Conservation (phyloP, 2,113 vertebrate species). For the Ctenomys sociabilis region DNA sequence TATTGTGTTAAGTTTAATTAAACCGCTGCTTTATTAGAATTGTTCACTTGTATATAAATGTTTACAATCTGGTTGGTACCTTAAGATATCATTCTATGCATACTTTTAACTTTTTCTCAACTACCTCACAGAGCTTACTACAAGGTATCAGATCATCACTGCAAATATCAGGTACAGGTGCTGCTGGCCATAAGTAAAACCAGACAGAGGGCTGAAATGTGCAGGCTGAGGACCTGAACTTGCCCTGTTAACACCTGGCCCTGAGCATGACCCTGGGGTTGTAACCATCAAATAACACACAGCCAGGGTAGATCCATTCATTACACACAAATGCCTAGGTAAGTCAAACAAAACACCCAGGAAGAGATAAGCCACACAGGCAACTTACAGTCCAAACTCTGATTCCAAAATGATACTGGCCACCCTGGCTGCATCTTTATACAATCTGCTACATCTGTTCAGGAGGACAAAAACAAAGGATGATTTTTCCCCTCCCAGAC, state of each 20-base stretch:
- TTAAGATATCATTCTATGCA: neutral
- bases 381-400: neutral
- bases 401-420: neutral
- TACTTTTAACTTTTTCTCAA: neutral
- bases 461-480: neutral
- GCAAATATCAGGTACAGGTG: neutral
- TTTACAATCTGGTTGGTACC: neutral
- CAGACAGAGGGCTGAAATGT: neutral
- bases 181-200: neutral
- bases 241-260: neutral
- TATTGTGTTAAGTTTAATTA: neutral
- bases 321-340: neutral
- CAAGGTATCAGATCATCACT: neutral
- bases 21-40: neutral
- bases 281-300: neutral
- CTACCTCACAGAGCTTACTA: neutral
- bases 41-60: neutral
- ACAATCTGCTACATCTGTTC: neutral
- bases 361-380: neutral
- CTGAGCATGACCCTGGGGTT: neutral
- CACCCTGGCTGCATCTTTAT: fast-evolving
- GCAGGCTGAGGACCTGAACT: neutral
- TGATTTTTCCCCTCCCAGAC: neutral
- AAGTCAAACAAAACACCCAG: neutral
- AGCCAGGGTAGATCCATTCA: neutral